These are phyloP conservation scores for Leucopternis melanops DNA, from an alignment of 2,113 vertebrate genomes.

Conservation along the genomic window DNA sequence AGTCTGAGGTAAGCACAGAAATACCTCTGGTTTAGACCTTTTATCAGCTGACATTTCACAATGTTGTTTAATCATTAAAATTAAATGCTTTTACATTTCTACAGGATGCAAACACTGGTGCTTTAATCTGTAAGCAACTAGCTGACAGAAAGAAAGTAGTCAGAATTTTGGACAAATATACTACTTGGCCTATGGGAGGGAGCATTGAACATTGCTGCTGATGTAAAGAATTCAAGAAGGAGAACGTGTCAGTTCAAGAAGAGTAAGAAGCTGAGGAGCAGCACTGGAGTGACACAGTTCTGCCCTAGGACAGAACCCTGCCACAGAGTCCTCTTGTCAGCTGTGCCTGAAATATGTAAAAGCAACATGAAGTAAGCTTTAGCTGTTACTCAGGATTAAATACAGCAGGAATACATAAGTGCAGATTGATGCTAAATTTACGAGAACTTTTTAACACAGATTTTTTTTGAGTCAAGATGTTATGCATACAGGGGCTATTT, in stretches of 20 bases:
- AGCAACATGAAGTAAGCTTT: neutral
- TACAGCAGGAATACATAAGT: neutral
- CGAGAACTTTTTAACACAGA: neutral
- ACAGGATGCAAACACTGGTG: neutral
- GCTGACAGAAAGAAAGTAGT: neutral
- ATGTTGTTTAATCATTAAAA: neutral
- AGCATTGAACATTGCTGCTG: neutral
- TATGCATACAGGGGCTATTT: neutral
- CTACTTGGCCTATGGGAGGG: neutral
- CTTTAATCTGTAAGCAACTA: neutral
- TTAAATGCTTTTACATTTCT: neutral
- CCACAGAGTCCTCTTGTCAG: neutral
- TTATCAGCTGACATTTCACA: neutral
- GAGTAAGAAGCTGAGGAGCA: neutral
- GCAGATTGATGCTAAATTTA: neutral
- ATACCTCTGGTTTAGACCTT: neutral
- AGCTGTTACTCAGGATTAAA: neutral
- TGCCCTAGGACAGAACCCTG: constrained; percentile 3
- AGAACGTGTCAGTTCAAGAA: constrained; percentile 19
- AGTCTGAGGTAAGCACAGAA: neutral
- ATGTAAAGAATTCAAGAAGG: constrained; percentile 2
- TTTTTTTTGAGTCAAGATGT: neutral
- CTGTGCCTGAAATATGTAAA: neutral
- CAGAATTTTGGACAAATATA: neutral
- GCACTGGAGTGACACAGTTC: neutral